A percentile compares a stretch with the other conserved stretches of the same genome.
phyloP scores from a whole-genome alignment of 2,888 invertebrate genomes.

The Acanthosoma haemorrhoidale region DNA sequence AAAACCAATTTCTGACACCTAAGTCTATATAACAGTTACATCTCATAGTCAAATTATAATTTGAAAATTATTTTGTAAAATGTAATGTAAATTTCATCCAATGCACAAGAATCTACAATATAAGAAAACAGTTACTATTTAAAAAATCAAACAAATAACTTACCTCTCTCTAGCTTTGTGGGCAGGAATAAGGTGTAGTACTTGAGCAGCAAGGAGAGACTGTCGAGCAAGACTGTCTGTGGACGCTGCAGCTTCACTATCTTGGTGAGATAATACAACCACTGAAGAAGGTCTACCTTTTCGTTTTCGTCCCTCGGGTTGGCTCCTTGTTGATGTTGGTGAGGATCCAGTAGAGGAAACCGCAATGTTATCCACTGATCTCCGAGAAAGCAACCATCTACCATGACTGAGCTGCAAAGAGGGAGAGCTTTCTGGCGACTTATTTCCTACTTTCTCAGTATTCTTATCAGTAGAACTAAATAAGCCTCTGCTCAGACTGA shows the following conservation, averaged over 20 bases:
- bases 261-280: constrained; percentile 40
- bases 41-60: background rate
- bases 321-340: constrained; percentile 38
- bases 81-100: constrained; percentile 22
- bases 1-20: background rate
- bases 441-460: constrained; percentile 34
- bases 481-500: constrained; percentile 39
- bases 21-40: background rate
- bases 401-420: constrained; percentile 41
- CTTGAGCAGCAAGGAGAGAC: constrained; percentile 71
- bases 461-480: constrained; percentile 33
- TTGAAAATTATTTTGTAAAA: constrained; percentile 26
- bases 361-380: constrained; percentile 47
- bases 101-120: background rate
- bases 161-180: constrained; percentile 74
- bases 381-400: constrained; percentile 44
- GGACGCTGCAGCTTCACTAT: constrained; percentile 44
- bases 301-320: constrained; percentile 42
- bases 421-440: constrained; percentile 39
- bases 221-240: constrained; percentile 68
- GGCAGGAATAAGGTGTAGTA: constrained; percentile 73
- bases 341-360: constrained; percentile 43
- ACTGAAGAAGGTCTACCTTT: constrained; percentile 40
- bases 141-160: constrained; percentile 6
- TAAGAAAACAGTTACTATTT: background rate